phyloP scores from a whole-genome alignment of 2,888 invertebrate genomes.

The Leptura quadrifasciata region DNA sequence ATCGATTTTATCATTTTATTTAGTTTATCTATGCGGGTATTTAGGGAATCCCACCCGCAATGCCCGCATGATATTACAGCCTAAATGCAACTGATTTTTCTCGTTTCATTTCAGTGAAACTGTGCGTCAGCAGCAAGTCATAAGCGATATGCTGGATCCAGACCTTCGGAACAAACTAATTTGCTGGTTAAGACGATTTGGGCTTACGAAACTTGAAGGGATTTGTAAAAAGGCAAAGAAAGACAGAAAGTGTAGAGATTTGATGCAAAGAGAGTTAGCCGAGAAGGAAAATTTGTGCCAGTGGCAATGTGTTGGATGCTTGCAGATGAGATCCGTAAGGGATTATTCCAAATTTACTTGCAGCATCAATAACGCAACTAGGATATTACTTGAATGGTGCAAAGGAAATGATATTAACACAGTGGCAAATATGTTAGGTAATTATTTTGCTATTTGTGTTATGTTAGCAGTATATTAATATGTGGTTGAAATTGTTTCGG shows the following conservation, averaged over 20 bases:
- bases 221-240: slow-evolving; percentile 69
- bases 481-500: neutral
- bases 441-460: slow-evolving; percentile 18
- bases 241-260: slow-evolving; percentile 55
- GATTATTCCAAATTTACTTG: slow-evolving; percentile 80
- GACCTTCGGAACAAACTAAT: slow-evolving; percentile 76
- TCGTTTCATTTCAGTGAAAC: slow-evolving; percentile 65
- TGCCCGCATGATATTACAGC: slow-evolving; percentile 23
- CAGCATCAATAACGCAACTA: slow-evolving; percentile 78
- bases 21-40: slow-evolving; percentile 30
- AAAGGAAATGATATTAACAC: slow-evolving; percentile 77
- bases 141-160: slow-evolving; percentile 74
- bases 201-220: slow-evolving; percentile 72
- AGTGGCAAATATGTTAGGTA: slow-evolving; percentile 77
- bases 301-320: slow-evolving; percentile 75
- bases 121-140: slow-evolving; percentile 74
- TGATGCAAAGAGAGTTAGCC: slow-evolving; percentile 73
- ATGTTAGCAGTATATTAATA: no score
- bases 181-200: slow-evolving; percentile 75
- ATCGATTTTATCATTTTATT: neutral
- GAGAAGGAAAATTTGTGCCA: slow-evolving; percentile 72
- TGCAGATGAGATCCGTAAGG: slow-evolving; percentile 73
- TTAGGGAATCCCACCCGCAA: slow-evolving; percentile 25
- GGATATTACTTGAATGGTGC: slow-evolving; percentile 81
- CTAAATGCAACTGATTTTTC: slow-evolving; percentile 8